Evolutionary conservation across 2,888 invertebrate genomes (phyloP), one percentile per base, ranked within the genome.

Genomic region (Cyclophora albipunctata): DNA sequence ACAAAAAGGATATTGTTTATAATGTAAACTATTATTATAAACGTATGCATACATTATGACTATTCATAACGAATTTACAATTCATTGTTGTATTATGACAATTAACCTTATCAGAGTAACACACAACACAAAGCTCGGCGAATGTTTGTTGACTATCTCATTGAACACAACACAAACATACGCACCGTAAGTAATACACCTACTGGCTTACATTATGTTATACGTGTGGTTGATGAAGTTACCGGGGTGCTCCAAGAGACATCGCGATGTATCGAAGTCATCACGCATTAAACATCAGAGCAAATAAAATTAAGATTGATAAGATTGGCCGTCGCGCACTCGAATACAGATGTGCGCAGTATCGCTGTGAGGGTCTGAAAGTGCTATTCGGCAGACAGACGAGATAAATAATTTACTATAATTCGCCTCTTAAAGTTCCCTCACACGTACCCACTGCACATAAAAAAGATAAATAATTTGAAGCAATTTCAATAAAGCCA

Each of bases 401-500:
- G 41, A 48, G 40, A 45, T 46, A 47, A 43, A 52, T 52, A 35
- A 55, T 48, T 50, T 41, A 43, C 42, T 41, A 49, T 47, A 48
- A 48, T 47, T 49, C 7, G 42, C 45, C 37, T 46, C 45, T 45
- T 5, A 42, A 53, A 48, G 49, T 47, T 48, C 45, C 60, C 59
- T 57, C 60, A 52, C 59, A 58, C 61, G 62, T 62, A 59, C 59
- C 60, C 59, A 62, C 55, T 54, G 58, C 53, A 60, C 53, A 61
- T 61, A 69, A 72, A 69, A 71, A 69, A 73, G 71, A 78, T 73
- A 78, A 80, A 82, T 78, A 82, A 84, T 81, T 78, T 71, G 66
- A 62, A 75, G 78, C 81, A 73, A 79, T 83, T 84, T 81, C 82
- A 81, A 82, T 85, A 84, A 84, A 79, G 77, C 79, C 77, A 83